Evolutionary conservation across 2,113 vertebrate genomes (phyloP), one percentile per base, ranked within the genome.

Genomic region (Colinus virginianus): DNA sequence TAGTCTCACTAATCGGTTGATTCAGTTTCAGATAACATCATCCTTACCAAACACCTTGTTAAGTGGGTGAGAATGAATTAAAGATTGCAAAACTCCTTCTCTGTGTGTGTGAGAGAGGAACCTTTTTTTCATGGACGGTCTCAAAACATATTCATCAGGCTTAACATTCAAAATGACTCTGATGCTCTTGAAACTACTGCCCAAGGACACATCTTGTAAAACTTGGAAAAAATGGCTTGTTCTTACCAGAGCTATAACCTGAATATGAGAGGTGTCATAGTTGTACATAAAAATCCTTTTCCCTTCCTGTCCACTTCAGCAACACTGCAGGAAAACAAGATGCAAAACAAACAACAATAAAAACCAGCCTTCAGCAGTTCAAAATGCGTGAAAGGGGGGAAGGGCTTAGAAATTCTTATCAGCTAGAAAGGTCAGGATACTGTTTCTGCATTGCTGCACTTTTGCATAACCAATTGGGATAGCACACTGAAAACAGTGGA

Each of bases 41-140:
- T 64, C 69, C 43, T 80, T 78, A 80, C 64, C 69, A 75, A 83
- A 91, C 78, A 75, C 66, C 66, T 68, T 86, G 48, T 63, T 71
- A 92, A 93, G 74, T 23, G 20, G 62, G 49, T 64, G 66, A 53
- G 69, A 78, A 87, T 71, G 80, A 83, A 85, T 79, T 42, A 67
- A 85, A 91, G 43, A 43, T 59, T 55, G 40, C n/a, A 78, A 88
- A 93, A 87, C 40, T 76, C 71, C 77, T 82, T 28, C 4, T 49
- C 11, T 49, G 48, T 49, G 48, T 49, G 51, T 28, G 26, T 78
- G 38, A 11, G 9, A 77, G 49, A 84, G 45, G 42, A 86, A 85
- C 72, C 70, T 78, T 58, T 69, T 69, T 92, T 88, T 91, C 11
- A 12, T 69, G 55, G 62, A 72, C 21, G 74, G 88, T 88, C 86